Conservation (phyloP, 2,113 vertebrate species). For the Gnathonemus echidnorhynchus region DNA sequence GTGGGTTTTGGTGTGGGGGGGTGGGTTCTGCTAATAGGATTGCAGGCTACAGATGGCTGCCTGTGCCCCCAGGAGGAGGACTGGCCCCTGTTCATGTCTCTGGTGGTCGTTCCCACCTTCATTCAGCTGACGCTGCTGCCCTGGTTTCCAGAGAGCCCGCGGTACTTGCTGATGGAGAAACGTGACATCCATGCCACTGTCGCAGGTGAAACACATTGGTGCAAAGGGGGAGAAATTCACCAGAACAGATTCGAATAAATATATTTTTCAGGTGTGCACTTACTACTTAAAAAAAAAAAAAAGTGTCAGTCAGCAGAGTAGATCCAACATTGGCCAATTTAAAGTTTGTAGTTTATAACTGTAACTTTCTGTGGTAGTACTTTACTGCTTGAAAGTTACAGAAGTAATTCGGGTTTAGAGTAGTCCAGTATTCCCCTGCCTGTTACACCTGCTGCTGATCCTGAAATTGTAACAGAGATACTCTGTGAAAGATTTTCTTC, state of each 20-base stretch:
- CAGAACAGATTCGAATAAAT: neutral
- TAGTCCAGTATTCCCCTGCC: neutral
- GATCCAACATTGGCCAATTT: neutral
- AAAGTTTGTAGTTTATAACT: neutral
- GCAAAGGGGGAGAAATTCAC: too few relatives aligned
- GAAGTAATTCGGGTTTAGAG: neutral
- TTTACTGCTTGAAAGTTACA: neutral
- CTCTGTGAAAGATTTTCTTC: neutral
- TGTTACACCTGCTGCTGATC: neutral
- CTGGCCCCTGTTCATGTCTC: conserved; percentile 75
- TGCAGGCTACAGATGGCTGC: neutral
- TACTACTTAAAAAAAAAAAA: neutral
- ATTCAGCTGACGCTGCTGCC: conserved; percentile 74
- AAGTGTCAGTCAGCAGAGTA: neutral
- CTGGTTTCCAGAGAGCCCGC: conserved; percentile 84
- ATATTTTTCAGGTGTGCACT: neutral
- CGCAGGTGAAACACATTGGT: conserved; percentile 53
- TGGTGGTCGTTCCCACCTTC: conserved; percentile 65
- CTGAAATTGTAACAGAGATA: neutral
- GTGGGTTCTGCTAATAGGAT: neutral
- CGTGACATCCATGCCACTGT: conserved; percentile 61
- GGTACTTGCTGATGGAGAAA: conserved; percentile 81
- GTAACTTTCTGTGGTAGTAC: neutral
- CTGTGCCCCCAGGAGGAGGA: conserved; percentile 63
- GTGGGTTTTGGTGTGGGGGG: neutral